Evolutionary conservation across 2,113 vertebrate species (phyloP), one percentile per base, ranked within the genome.

Genomic region (Oreamnos americanus): DNA sequence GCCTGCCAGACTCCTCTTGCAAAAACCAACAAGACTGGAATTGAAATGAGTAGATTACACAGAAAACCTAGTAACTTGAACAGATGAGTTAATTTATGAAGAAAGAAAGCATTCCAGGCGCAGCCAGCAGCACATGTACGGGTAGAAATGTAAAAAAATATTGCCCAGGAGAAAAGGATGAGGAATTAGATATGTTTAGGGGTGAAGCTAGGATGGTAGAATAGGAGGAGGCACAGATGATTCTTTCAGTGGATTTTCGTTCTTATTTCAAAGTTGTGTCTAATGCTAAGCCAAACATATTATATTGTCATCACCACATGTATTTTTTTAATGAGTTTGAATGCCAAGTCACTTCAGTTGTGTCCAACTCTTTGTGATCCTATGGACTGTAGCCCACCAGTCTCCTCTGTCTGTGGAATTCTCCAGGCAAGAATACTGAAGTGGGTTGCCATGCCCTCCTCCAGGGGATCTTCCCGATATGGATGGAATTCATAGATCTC

Each of bases 31-130:
- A 45, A 49, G 7, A 67, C 49, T 33, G 7, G 39, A 96, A 89
- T 28, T 33, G 39, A 11, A 81, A 64, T 79, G 74, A 45, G 53
- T 82, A 91, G 71, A 79, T 76, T 47, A 92, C 30, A 85, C 25
- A 79, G 60, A 88, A n/a, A 89, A 64, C 17, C 11, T 49, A 51
- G 30, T 36, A 55, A 47, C 67, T 81, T 85, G 82, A 93, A 88
- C 33, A 90, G 79, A 57, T 78, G 45, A 76, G 30, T 67, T n/a
- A 43, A 78, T 82, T 60, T 90, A 33, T 55, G 28, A 90, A 92
- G 71, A 90, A 62, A 30, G 45, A 82, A n/a, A 92, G 15, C 39
- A 57, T 57, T 79, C 28, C 5, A 60, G 53, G 16, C 55, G 55
- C 57, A 84, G 23, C 49, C 30, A 57, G 84, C 30, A 96, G 57